Conservation (phyloP, 2,888 invertebrate species). For the Torymus aiolomorphi region DNA sequence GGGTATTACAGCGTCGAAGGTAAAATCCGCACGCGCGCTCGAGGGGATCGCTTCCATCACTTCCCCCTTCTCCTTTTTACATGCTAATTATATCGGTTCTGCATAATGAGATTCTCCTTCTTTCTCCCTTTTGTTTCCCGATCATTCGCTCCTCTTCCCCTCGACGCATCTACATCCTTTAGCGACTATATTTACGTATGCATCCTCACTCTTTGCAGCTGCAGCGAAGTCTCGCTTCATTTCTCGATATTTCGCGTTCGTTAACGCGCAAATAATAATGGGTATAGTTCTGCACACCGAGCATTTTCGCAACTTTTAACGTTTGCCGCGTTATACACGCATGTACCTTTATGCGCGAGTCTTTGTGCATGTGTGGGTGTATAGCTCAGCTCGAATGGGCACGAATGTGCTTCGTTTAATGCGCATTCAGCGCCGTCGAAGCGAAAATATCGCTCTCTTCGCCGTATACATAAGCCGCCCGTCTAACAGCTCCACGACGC, state of each 20-base stretch:
- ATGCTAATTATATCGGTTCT: not conserved
- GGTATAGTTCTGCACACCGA: no score
- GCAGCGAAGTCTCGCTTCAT: no score
- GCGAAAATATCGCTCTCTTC: slow-evolving; percentile 40
- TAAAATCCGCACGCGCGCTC: no score
- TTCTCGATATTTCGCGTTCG: no score
- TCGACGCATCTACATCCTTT: not conserved
- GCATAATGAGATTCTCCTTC: not conserved
- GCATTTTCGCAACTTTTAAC: slow-evolving; percentile 22
- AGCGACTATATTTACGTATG: no score
- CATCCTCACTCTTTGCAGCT: no score
- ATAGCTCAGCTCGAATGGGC: not conserved
- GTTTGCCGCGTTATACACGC: not conserved
- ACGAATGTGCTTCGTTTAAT: slow-evolving; percentile 40
- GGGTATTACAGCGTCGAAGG: no score
- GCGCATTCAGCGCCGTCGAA: slow-evolving; percentile 45
- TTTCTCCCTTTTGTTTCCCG: not conserved
- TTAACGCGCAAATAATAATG: no score
- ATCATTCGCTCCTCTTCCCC: not conserved
- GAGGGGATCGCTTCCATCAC: no score
- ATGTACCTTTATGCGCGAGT: not conserved
- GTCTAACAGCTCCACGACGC: no score
- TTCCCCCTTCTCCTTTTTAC: not conserved
- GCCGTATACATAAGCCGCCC: not conserved
- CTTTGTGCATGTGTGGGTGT: not conserved